Evolutionary conservation across 2,113 vertebrate species (phyloP).

Genomic region (Nanorana parkeri): DNA sequence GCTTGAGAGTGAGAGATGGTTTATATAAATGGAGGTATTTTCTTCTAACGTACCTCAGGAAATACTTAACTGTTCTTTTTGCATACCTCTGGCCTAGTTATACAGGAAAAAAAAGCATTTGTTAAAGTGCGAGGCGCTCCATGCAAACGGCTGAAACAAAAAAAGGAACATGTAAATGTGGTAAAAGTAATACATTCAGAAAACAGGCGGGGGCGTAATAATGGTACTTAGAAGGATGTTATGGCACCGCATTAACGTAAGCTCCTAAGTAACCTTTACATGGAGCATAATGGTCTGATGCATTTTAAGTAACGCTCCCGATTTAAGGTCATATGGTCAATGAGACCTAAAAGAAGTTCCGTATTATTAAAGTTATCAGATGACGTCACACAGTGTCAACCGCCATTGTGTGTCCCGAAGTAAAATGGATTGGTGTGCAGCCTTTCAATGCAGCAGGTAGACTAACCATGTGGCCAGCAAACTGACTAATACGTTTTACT

Average conservation of each 20-base stretch:
- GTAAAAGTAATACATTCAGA: slow-evolving; percentile 23
- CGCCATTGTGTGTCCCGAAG: background rate
- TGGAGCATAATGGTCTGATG: no score
- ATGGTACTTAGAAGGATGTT: no score
- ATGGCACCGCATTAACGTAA: no score
- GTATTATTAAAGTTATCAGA: no score
- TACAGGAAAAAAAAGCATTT: slow-evolving; percentile 67
- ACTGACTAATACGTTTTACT: no score
- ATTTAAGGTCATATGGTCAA: no score
- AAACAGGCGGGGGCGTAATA: background rate
- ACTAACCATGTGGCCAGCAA: no score
- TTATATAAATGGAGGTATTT: background rate
- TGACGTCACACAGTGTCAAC: no score
- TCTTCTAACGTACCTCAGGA: background rate
- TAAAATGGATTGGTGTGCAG: background rate
- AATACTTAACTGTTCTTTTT: slow-evolving; percentile 52
- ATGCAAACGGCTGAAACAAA: slow-evolving; percentile 66
- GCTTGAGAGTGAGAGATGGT: background rate
- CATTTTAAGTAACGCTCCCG: no score
- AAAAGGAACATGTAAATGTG: slow-evolving; percentile 44
- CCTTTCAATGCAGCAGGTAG: no score
- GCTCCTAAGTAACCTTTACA: no score
- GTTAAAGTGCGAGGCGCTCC: slow-evolving; percentile 76
- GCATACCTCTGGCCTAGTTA: slow-evolving; percentile 63
- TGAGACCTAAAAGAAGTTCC: no score